phyloP scores from a whole-genome alignment of 2,888 invertebrate species.

The Chelonus formosanus region DNA sequence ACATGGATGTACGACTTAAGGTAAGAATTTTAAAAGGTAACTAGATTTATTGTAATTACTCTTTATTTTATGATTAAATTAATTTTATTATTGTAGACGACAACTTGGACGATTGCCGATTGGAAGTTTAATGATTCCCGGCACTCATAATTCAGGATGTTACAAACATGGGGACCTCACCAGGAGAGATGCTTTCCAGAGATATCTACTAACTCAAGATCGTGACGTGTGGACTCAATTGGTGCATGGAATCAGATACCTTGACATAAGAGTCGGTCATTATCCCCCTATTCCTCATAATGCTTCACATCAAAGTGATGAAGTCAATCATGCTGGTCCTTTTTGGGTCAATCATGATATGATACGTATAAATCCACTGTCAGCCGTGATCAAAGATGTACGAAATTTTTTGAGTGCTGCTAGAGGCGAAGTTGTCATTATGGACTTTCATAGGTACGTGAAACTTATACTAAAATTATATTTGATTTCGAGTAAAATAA shows the following conservation, averaged over 20 bases:
- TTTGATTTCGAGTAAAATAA: too few species aligned
- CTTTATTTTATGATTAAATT: constrained; percentile 24
- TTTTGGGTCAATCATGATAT: constrained; percentile 81
- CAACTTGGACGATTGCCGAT: constrained; percentile 70
- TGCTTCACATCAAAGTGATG: constrained; percentile 32
- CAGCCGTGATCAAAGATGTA: constrained; percentile 75
- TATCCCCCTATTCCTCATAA: constrained; percentile 62
- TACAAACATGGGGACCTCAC: constrained; percentile 68
- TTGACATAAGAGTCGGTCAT: constrained; percentile 83
- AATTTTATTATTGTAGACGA: constrained; percentile 65
- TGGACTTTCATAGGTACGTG: constrained; percentile 77
- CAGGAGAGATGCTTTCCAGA: constrained; percentile 59
- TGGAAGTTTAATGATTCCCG: constrained; percentile 67
- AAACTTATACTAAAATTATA: neutral
- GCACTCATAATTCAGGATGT: constrained; percentile 72
- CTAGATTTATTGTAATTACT: neutral
- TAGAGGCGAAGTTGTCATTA: constrained; percentile 76
- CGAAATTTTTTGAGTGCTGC: constrained; percentile 74
- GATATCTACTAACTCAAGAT: constrained; percentile 74
- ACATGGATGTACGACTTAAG: constrained; percentile 82
- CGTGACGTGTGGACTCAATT: constrained; percentile 84
- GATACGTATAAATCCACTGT: constrained; percentile 74
- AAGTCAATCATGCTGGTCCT: constrained; percentile 61
- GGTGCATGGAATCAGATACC: constrained; percentile 83
- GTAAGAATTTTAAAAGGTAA: constrained; percentile 41